Percentiles rank a stretch among this genome's conserved stretches.
Evolutionary conservation across 2,113 vertebrate genomes (phyloP).

Genomic region (Formicarius rufipectus): DNA sequence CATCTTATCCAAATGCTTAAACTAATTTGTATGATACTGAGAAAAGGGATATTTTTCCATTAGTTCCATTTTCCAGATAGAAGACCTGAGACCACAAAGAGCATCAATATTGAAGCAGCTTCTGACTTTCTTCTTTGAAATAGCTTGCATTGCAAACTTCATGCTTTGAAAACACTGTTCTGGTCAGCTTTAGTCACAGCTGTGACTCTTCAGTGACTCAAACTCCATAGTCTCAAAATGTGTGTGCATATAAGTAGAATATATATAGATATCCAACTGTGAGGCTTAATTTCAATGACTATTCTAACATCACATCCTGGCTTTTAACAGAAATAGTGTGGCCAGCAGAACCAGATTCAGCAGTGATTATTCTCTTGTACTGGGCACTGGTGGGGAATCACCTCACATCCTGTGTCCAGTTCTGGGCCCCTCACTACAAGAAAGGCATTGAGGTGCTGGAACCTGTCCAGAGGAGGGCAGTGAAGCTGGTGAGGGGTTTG

Average conservation of each 20-base stretch:
- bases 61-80: background rate
- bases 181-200: background rate
- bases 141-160: background rate
- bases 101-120: background rate
- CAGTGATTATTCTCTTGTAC: background rate
- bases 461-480: background rate
- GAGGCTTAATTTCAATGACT: background rate
- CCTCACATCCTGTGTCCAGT: rapidly evolving
- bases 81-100: background rate
- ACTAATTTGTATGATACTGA: background rate
- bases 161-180: background rate
- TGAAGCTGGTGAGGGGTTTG: background rate
- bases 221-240: background rate
- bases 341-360: background rate
- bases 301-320: background rate
- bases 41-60: background rate
- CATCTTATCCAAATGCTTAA: background rate
- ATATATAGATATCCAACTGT: background rate
- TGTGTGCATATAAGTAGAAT: background rate
- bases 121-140: background rate
- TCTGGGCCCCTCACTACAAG: background rate
- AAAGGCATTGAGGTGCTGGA: background rate
- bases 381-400: background rate
- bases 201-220: background rate
- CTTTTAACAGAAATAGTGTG: background rate